A percentile compares a stretch with the other conserved stretches of the same genome.
phyloP scores from a whole-genome alignment of 1,140 invertebrate genomes.

The Macrobrachium rosenbergii region DNA sequence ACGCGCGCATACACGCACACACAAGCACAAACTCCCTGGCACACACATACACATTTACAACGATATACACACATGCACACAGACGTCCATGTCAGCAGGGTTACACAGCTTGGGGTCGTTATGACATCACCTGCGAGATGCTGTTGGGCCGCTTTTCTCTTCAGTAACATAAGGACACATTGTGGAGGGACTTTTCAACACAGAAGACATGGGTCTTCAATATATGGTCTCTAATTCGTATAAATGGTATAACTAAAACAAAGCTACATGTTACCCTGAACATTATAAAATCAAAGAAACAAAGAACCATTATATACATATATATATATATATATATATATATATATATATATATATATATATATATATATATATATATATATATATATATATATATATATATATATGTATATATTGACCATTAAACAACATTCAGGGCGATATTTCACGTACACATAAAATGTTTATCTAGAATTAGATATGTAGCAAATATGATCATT shows the following conservation, averaged over 20 bases:
- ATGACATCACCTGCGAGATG: too few relatives aligned
- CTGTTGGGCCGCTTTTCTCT: too few relatives aligned
- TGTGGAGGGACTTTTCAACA: too few relatives aligned
- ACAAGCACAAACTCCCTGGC: not conserved
- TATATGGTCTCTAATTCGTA: too few relatives aligned
- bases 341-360: slow-evolving; percentile 8
- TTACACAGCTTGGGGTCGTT: too few relatives aligned
- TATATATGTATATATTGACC: not conserved
- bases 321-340: slow-evolving; percentile 12
- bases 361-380: slow-evolving; percentile 17
- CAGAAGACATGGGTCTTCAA: too few relatives aligned
- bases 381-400: slow-evolving; percentile 4
- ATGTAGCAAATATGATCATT: too few relatives aligned
- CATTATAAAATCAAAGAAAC: not conserved
- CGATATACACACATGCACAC: slow-evolving; percentile 18
- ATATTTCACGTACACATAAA: too few relatives aligned
- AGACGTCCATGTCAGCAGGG: not conserved
- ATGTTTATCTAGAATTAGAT: too few relatives aligned
- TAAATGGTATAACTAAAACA: too few relatives aligned
- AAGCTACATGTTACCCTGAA: not conserved
- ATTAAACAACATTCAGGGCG: too few relatives aligned
- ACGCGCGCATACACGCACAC: slow-evolving; percentile 17
- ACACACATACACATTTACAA: slow-evolving; percentile 29
- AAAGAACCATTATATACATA: not conserved
- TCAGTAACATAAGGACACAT: too few relatives aligned